Conservation (phyloP, 2,113 vertebrate species). For the Dromaius novaehollandiae region DNA sequence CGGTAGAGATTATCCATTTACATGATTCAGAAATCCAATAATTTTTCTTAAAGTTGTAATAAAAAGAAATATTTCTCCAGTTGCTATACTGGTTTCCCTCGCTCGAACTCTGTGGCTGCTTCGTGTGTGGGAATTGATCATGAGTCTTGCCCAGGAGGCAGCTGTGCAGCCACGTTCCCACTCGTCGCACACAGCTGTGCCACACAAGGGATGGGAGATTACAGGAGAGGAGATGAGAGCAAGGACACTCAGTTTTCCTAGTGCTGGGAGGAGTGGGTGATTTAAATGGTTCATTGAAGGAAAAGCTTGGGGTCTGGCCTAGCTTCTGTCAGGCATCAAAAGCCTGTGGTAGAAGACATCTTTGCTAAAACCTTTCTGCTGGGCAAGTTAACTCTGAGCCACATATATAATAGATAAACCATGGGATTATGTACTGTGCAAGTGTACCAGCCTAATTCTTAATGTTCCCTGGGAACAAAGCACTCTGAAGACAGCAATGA, state of each 20-base stretch:
- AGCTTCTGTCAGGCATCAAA: background rate
- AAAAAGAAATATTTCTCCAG: background rate
- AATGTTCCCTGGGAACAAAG: background rate
- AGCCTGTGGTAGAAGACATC: background rate
- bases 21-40: background rate
- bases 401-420: background rate
- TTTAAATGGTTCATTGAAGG: background rate
- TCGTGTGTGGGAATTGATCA: background rate
- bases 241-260: background rate
- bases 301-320: background rate
- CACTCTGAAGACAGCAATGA: background rate
- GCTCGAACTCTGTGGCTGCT: background rate
- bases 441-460: background rate
- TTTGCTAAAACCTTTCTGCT: background rate
- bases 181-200: background rate
- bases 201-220: background rate
- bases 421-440: background rate
- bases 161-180: background rate
- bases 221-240: background rate
- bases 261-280: background rate
- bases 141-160: background rate
- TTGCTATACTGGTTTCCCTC: background rate
- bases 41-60: background rate
- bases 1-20: background rate
- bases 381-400: background rate